Conservation (phyloP, 1,140 invertebrate species). For the Dinothrombium tinctorium region DNA sequence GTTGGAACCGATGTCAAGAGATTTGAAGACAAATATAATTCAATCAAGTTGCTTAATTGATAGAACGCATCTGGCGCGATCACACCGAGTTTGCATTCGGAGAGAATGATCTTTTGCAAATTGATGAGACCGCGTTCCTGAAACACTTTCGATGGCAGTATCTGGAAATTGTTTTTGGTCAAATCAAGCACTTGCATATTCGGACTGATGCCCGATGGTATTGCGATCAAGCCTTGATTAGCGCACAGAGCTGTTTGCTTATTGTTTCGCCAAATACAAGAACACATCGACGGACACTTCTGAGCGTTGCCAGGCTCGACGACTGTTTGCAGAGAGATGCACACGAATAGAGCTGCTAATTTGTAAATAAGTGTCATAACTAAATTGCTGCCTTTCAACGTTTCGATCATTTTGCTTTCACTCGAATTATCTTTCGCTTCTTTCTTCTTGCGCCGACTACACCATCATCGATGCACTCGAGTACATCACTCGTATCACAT, state of each 20-base stretch:
- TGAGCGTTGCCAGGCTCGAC: background rate
- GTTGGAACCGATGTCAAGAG: slow-evolving; percentile 38
- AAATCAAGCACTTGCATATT: slow-evolving; percentile 71
- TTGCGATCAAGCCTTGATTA: slow-evolving; percentile 46
- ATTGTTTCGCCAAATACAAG: slow-evolving; percentile 73
- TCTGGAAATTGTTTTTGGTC: slow-evolving; percentile 58
- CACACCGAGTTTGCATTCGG: slow-evolving; percentile 51
- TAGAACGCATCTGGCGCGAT: slow-evolving; percentile 36
- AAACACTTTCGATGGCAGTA: slow-evolving; percentile 53
- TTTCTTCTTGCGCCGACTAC: too few species aligned
- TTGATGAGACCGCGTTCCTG: slow-evolving; percentile 50
- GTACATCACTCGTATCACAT: too few species aligned
- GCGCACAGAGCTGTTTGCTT: slow-evolving; percentile 70
- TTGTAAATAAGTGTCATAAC: too few species aligned
- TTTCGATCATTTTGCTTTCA: too few species aligned
- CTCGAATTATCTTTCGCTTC: too few species aligned
- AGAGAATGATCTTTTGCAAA: slow-evolving; percentile 57
- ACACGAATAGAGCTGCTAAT: too few species aligned
- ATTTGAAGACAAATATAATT: slow-evolving; percentile 51
- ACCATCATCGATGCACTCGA: too few species aligned
- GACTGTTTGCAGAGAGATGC: background rate
- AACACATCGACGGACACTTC: slow-evolving; percentile 25
- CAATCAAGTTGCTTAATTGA: slow-evolving; percentile 27
- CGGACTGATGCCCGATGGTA: slow-evolving; percentile 53
- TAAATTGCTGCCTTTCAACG: too few species aligned